These are phyloP conservation scores for Athalia circularis DNA, from an alignment of 2,888 invertebrate species.

Conservation along the genomic window DNA sequence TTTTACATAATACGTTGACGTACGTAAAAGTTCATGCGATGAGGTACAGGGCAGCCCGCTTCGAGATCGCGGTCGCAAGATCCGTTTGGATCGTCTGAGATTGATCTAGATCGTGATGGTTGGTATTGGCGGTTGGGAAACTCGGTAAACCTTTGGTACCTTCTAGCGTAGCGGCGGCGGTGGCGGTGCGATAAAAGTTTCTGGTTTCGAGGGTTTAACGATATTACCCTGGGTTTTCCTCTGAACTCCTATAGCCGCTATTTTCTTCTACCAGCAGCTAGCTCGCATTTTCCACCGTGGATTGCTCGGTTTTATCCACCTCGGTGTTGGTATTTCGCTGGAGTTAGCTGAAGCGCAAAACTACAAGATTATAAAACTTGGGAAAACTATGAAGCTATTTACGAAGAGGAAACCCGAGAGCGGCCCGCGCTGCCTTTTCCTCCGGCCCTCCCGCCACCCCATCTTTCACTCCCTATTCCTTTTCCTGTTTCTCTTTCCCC, in stretches of 20 bases:
- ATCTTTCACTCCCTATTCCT: too few relatives aligned
- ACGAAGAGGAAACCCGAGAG: slow-evolving; percentile 10
- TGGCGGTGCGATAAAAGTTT: slow-evolving; percentile 26
- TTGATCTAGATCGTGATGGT: slow-evolving; percentile 8
- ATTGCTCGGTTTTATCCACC: slow-evolving; percentile 24
- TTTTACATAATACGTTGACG: too few relatives aligned
- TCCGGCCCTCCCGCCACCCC: too few relatives aligned
- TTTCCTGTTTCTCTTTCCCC: too few relatives aligned
- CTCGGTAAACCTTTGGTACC: slow-evolving; percentile 25
- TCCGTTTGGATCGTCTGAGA: neutral
- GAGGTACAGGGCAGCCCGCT: too few relatives aligned
- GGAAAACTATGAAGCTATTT: slow-evolving; percentile 40
- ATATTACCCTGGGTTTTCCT: slow-evolving; percentile 38
- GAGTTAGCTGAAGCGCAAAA: slow-evolving; percentile 23
- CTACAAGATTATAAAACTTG: slow-evolving; percentile 42
- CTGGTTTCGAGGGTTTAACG: slow-evolving; percentile 42
- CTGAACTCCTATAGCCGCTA: neutral
- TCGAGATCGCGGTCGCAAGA: too few relatives aligned
- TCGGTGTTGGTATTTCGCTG: slow-evolving; percentile 33
- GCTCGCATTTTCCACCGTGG: slow-evolving; percentile 19
- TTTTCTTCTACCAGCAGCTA: too few relatives aligned
- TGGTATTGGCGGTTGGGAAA: neutral
- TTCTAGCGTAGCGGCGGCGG: neutral
- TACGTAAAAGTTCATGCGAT: too few relatives aligned
- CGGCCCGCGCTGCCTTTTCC: neutral